A percentile compares a stretch with the other conserved stretches of the same genome.
These are phyloP conservation scores for Gymnogyps californianus DNA, from an alignment of 2,113 vertebrate genomes.

Conservation along the genomic window DNA sequence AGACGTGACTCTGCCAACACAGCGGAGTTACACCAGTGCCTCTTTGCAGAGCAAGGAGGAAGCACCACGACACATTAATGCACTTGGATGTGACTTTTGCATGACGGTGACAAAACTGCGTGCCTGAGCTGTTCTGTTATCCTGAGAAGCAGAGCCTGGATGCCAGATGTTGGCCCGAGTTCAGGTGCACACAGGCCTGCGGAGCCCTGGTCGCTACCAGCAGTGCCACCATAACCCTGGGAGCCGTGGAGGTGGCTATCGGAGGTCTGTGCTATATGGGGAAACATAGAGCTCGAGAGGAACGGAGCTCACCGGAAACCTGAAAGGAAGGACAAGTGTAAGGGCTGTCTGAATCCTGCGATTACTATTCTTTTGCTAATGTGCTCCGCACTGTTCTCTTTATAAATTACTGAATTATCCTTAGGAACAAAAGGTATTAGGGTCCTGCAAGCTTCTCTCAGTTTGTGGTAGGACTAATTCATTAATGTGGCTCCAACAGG, in stretches of 20 bases:
- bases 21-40: accelerated
- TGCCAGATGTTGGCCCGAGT: background rate
- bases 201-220: background rate
- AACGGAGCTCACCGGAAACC: background rate
- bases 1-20: background rate
- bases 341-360: background rate
- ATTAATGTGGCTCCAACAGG: slow-evolving; percentile 78
- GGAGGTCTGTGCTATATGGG: background rate
- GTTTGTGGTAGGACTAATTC: slow-evolving; percentile 82
- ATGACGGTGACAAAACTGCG: accelerated
- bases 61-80: background rate
- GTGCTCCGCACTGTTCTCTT: slow-evolving; percentile 61
- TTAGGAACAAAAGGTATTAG: slow-evolving; percentile 76
- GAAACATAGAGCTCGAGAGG: background rate
- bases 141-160: background rate
- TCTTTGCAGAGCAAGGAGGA: background rate
- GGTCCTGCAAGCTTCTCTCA: slow-evolving; percentile 72
- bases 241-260: accelerated
- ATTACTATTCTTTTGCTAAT: slow-evolving; percentile 39
- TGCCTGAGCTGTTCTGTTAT: background rate
- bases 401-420: slow-evolving; percentile 75
- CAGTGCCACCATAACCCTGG: background rate
- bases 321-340: background rate
- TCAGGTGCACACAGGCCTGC: background rate
- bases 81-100: background rate